A percentile compares a stretch with the other conserved stretches of the same genome.
phyloP scores from a whole-genome alignment of 2,888 invertebrate species.

The Leptarthrus brevirostris region DNA sequence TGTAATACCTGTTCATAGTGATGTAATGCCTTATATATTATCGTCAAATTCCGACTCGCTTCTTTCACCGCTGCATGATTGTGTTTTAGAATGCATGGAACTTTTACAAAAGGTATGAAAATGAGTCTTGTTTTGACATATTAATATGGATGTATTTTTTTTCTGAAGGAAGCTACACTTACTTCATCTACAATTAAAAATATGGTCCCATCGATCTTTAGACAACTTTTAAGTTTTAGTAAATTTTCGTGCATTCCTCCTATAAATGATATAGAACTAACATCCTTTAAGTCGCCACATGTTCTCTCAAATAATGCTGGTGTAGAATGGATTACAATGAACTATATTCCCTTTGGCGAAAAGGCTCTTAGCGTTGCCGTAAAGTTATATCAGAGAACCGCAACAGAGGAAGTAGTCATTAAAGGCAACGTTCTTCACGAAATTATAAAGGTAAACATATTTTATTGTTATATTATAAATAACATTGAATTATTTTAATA shows the following conservation, averaged over 20 bases:
- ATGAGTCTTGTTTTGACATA: conserved; percentile 51
- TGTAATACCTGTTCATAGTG: conserved; percentile 83
- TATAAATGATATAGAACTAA: conserved; percentile 62
- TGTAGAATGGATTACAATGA: conserved; percentile 81
- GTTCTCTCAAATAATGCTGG: conserved; percentile 56
- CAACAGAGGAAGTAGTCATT: conserved; percentile 77
- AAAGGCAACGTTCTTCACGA: conserved; percentile 78
- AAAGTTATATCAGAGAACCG: conserved; percentile 79
- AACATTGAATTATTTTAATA: neutral
- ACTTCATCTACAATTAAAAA: conserved; percentile 71
- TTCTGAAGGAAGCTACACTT: conserved; percentile 70
- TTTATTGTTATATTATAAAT: neutral
- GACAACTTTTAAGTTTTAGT: conserved; percentile 74
- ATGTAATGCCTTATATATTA: conserved; percentile 84
- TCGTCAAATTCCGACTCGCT: conserved; percentile 83
- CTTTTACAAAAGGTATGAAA: conserved; percentile 80
- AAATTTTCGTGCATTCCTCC: conserved; percentile 79
- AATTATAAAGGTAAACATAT: conserved; percentile 68
- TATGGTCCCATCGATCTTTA: conserved; percentile 77
- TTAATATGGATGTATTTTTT: neutral
- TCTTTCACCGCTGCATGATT: conserved; percentile 85
- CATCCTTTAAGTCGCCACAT: conserved; percentile 57
- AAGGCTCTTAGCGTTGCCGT: conserved; percentile 80
- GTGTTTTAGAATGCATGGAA: conserved; percentile 87
- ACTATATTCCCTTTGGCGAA: conserved; percentile 89